phyloP scores from a whole-genome alignment of 2,888 invertebrate genomes.

The Allolobophora icterica region DNA sequence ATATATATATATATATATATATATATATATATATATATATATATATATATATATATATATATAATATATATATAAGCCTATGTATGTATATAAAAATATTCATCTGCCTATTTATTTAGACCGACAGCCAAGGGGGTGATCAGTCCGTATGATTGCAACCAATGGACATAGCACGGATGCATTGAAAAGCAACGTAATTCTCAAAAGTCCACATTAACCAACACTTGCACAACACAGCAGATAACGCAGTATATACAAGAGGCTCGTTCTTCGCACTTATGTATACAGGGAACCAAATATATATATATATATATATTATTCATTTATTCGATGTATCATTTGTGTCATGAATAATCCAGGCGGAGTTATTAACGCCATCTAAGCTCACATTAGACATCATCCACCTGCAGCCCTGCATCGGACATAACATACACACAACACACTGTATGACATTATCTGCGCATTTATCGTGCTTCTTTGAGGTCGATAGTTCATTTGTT shows the following conservation, averaged over 20 bases:
- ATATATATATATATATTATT: neutral
- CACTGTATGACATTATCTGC: too few species aligned
- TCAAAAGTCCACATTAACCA: neutral
- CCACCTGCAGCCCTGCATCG: neutral
- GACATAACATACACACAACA: neutral
- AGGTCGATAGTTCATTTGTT: neutral
- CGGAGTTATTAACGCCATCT: neutral
- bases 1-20: too few species aligned
- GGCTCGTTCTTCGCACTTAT: neutral
- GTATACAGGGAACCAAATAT: too few species aligned
- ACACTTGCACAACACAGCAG: neutral
- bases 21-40: too few species aligned
- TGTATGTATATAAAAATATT: too few species aligned
- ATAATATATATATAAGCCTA: too few species aligned
- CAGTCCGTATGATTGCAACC: neutral
- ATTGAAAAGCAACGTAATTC: neutral
- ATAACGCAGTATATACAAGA: neutral
- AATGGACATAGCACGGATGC: neutral
- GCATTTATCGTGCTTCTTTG: too few species aligned
- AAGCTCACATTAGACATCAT: neutral
- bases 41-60: too few species aligned
- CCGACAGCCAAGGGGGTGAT: neutral
- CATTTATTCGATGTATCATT: slow-evolving; percentile 7
- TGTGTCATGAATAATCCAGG: neutral
- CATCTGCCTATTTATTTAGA: neutral